Base-by-base conservation (phyloP, 2,888 invertebrate genomes). In the Lasius fuliginosus region DNA sequence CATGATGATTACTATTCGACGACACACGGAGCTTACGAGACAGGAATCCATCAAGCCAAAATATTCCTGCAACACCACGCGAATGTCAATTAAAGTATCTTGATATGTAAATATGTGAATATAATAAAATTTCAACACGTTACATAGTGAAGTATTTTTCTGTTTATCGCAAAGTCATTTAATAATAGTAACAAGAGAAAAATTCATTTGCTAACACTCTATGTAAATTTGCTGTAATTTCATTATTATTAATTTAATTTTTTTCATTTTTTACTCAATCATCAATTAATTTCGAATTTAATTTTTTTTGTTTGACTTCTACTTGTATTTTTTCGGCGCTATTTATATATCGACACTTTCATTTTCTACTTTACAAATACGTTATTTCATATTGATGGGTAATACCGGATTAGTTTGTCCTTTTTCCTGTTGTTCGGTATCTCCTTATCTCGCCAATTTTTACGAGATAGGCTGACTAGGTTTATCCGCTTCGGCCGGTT, bases 1-100 rank as follows among this genome's bases (percentile, higher is more conserved):
- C 96, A 96, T 90, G 94, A 95, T 42, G 93, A 94, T 71, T 96
- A 95, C 92, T 97, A 96, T 92, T 97, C 97, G 0, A 97, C 97
- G 8, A 96, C 96, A 15, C 97, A 97, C 91, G 97, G 97, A 9
- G 97, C 97, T 58, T 96, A 95, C 90, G 96, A 96, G 85, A 96
- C 96, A 5, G 97, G 97, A 11, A 93, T 95, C 83, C 93, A 94
- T 67, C 96, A 96, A 93, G 96, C 96, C 6, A 87, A 94, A 88
- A 91, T 92, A 71, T 93, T 96, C 86, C 84, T 95, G 83, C 91
- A 93, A 58, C 90, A 94, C 87, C 89, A 92, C 69, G 84, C 81
- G 49, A 58, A 62, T 83, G 82, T 84, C 83, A 77, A 87, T 1
- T 53, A n/a, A 53, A 53, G 2, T 53, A 53, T n/a, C 2, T 46